phyloP scores from a whole-genome alignment of 2,888 invertebrate species.

The Dilophus febrilis region DNA sequence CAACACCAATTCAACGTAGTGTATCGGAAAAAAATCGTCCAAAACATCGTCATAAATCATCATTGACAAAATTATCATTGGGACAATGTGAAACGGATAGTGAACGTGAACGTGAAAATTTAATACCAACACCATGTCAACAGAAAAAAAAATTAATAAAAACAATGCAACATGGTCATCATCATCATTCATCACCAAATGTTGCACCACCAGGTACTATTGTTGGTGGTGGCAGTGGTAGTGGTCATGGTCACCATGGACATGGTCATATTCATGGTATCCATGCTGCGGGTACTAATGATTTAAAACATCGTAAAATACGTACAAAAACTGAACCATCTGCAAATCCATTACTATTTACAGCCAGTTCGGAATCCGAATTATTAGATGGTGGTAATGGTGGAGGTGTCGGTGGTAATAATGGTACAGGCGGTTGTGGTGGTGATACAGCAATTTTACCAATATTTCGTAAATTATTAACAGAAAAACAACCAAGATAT shows the following conservation, averaged over 20 bases:
- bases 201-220: slow-evolving; percentile 37
- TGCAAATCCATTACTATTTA: slow-evolving; percentile 38
- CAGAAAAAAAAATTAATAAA: slow-evolving; percentile 23
- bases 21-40: slow-evolving; percentile 47
- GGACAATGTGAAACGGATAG: slow-evolving; percentile 37
- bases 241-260: too few species aligned
- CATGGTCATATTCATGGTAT: slow-evolving; percentile 8
- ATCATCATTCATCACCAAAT: slow-evolving; percentile 46
- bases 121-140: slow-evolving; percentile 17
- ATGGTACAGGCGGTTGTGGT: too few species aligned
- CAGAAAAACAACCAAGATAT: slow-evolving; percentile 58
- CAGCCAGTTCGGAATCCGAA: slow-evolving; percentile 70
- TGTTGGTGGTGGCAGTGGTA: too few species aligned
- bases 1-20: slow-evolving; percentile 40
- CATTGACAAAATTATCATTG: slow-evolving; percentile 29
- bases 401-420: too few species aligned
- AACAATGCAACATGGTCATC: slow-evolving; percentile 30
- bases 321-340: slow-evolving; percentile 24
- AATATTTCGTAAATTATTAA: slow-evolving; percentile 80
- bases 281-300: too few species aligned
- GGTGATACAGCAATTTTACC: slow-evolving; percentile 67
- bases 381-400: slow-evolving; percentile 57
- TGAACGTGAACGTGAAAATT: slow-evolving; percentile 26
- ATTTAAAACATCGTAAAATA: slow-evolving; percentile 14
- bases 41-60: slow-evolving; percentile 32